These are phyloP conservation scores for Machimus rusticus DNA, from an alignment of 2,888 invertebrate species.

Conservation along the genomic window DNA sequence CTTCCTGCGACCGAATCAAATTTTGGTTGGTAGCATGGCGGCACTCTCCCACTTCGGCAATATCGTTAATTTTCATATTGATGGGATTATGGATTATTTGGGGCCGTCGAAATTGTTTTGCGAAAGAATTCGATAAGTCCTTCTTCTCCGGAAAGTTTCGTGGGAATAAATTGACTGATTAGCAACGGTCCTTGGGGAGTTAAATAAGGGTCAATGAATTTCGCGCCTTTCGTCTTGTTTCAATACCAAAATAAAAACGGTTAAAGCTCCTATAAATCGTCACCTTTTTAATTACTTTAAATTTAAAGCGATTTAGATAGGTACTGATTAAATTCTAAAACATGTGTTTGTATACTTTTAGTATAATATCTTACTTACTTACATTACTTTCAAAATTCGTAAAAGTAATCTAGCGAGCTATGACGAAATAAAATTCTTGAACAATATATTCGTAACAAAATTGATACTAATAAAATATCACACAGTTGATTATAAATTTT, in stretches of 20 bases:
- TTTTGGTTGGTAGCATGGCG: neutral
- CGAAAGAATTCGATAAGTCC: neutral
- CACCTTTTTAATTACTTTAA: too few relatives aligned
- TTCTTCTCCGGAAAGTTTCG: neutral
- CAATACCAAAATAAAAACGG: neutral
- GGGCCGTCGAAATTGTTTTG: conserved; percentile 8
- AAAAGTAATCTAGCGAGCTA: too few relatives aligned
- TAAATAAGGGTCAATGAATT: neutral
- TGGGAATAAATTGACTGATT: conserved; percentile 1
- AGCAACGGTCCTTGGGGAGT: neutral
- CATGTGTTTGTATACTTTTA: too few relatives aligned
- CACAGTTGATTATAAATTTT: too few relatives aligned
- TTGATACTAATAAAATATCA: too few relatives aligned
- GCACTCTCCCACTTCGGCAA: neutral
- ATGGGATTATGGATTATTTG: conserved; percentile 30
- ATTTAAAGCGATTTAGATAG: too few relatives aligned
- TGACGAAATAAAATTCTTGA: too few relatives aligned
- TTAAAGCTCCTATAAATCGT: too few relatives aligned
- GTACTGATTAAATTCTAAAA: too few relatives aligned
- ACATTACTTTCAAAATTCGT: too few relatives aligned
- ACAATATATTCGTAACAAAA: too few relatives aligned
- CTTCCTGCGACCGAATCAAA: neutral
- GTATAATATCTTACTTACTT: too few relatives aligned
- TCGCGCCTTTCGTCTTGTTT: neutral
- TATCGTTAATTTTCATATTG: conserved; percentile 30